A percentile compares a stretch with the other conserved stretches of the same genome.
Evolutionary conservation across 2,888 invertebrate species (phyloP).

Genomic region (Petrolisthes manimaculis): DNA sequence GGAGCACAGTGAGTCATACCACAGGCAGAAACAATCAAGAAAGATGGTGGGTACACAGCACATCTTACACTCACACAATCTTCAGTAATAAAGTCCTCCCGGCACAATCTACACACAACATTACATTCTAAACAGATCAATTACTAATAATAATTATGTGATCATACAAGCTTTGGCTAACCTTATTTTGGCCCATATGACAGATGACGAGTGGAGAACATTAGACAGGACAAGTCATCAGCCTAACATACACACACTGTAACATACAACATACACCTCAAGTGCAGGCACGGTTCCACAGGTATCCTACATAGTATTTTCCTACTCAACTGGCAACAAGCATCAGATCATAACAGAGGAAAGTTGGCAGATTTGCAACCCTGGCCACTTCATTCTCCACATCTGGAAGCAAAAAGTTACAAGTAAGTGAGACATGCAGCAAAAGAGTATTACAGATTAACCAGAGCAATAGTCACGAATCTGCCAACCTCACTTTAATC

Average conservation of each 20-base stretch:
- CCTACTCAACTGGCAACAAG: conserved; percentile 38
- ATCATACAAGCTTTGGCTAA: conserved; percentile 28
- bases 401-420: conserved; percentile 10
- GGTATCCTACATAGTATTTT: conserved; percentile 16
- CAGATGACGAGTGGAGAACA: conserved; percentile 13
- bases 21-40: conserved; percentile 15
- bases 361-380: conserved; percentile 14
- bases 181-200: conserved; percentile 9
- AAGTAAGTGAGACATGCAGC: conserved; percentile 16
- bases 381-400: conserved; percentile 14
- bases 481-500: conserved; percentile 17
- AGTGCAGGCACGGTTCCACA: neutral
- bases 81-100: conserved; percentile 1
- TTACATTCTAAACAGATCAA: conserved; percentile 29
- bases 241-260: conserved; percentile 17
- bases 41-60: conserved; percentile 16
- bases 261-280: conserved; percentile 22
- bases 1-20: neutral
- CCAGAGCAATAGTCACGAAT: conserved; percentile 8
- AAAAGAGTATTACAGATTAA: conserved; percentile 1
- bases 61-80: neutral
- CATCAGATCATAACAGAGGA: conserved; percentile 23
- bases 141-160: conserved; percentile 10
- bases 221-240: conserved; percentile 20
- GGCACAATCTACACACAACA: conserved; percentile 29